A percentile compares a stretch with the other conserved stretches of the same genome.
Evolutionary conservation across 2,888 invertebrate genomes (phyloP).

Genomic region (Aelia acuminata): DNA sequence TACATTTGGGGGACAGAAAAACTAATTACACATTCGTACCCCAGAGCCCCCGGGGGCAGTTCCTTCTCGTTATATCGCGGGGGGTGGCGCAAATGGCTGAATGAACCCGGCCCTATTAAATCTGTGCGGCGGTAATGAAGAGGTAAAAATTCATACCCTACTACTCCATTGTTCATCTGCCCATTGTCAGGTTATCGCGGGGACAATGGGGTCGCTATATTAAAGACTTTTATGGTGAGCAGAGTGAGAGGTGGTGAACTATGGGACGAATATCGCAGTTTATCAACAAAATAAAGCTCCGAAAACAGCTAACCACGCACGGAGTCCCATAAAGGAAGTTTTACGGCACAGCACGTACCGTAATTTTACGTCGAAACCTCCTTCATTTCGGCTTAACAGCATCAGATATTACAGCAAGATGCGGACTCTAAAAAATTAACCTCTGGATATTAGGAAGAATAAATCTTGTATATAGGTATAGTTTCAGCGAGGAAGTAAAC

Average conservation of each 20-base stretch:
- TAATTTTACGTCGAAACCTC: background rate
- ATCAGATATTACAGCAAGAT: background rate
- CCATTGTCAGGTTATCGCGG: background rate
- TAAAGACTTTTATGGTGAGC: constrained; percentile 19
- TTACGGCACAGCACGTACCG: background rate
- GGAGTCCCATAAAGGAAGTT: background rate
- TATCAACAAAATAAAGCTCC: constrained; percentile 21
- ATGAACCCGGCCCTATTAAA: constrained; percentile 26
- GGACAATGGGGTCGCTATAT: background rate
- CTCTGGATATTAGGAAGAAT: background rate
- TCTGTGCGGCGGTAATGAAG: background rate
- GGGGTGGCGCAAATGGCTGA: constrained; percentile 27
- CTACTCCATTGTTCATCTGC: constrained; percentile 23
- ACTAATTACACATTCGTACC: constrained; percentile 46
- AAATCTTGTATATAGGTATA: background rate
- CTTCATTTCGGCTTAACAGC: background rate
- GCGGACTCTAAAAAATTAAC: background rate
- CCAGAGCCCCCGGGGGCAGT: background rate
- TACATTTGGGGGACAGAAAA: constrained; percentile 33
- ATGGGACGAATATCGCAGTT: background rate
- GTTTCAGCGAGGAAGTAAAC: no score
- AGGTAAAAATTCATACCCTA: constrained; percentile 33
- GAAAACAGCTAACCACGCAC: background rate
- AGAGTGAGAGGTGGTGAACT: background rate
- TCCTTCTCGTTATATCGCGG: constrained; percentile 28